These are phyloP conservation scores for Apis cerana DNA, from an alignment of 1,140 invertebrate genomes.

Conservation along the genomic window DNA sequence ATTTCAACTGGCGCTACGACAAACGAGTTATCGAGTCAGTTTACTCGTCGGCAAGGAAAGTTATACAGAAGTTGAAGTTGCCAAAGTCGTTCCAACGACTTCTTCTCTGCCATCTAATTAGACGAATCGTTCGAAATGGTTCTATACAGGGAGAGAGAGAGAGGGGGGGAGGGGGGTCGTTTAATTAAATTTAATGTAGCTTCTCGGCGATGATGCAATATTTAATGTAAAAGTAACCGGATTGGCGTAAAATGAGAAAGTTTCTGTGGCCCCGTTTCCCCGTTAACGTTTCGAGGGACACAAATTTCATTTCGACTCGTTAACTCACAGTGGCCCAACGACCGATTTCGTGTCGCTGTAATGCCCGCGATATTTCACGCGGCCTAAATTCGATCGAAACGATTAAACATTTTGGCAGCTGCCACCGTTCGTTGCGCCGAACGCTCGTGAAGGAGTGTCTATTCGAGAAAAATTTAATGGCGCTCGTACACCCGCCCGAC, in stretches of 20 bases:
- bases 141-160: neutral
- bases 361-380: neutral
- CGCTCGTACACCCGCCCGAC: conserved; percentile 6
- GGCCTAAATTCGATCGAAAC: conserved; percentile 37
- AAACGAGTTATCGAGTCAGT: conserved; percentile 54
- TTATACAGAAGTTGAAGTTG: conserved; percentile 48
- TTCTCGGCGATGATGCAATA: neutral
- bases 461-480: conserved; percentile 48
- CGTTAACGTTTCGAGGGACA: neutral
- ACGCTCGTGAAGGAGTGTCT: neutral
- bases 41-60: conserved; percentile 18
- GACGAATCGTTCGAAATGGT: conserved; percentile 16
- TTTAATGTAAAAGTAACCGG: neutral
- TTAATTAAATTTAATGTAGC: conserved; percentile 49
- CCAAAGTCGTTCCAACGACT: conserved; percentile 9
- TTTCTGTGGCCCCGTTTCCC: neutral
- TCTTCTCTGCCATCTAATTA: conserved; percentile 51
- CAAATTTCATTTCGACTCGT: neutral
- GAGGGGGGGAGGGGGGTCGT: neutral
- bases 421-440: neutral
- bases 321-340: neutral
- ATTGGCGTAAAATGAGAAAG: neutral
- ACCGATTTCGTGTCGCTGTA: neutral
- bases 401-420: conserved; percentile 56
- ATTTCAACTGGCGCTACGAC: neutral